A percentile compares a stretch with the other conserved stretches of the same genome.
phyloP scores from a whole-genome alignment of 2,113 vertebrate genomes.

The Salminus brasiliensis region DNA sequence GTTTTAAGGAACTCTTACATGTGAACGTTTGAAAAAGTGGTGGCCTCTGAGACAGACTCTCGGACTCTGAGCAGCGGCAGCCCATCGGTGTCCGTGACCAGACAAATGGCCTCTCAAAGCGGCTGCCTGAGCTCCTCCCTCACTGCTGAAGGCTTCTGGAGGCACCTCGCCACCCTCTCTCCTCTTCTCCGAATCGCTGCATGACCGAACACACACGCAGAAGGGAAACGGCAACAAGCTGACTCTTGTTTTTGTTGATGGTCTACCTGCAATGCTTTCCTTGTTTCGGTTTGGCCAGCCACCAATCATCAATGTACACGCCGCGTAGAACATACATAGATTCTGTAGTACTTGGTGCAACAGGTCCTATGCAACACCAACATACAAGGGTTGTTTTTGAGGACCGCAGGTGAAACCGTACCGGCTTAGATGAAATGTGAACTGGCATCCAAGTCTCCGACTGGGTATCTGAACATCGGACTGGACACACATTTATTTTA shows the following conservation, averaged over 20 bases:
- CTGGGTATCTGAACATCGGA: constrained; percentile 2
- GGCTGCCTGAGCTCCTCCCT: background rate
- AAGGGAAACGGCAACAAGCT: constrained; percentile 40
- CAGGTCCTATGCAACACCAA: constrained; percentile 75
- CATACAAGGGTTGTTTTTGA: background rate
- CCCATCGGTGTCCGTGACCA: constrained; percentile 7
- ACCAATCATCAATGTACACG: constrained; percentile 46
- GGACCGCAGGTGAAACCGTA: constrained; percentile 22
- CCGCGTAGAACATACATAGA: constrained; percentile 49
- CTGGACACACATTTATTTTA: background rate
- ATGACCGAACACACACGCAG: constrained; percentile 61
- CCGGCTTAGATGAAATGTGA: background rate
- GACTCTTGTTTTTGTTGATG: background rate
- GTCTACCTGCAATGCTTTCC: constrained; percentile 26
- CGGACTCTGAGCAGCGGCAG: constrained; percentile 10
- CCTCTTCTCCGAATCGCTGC: constrained; percentile 65
- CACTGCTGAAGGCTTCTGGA: constrained; percentile 22
- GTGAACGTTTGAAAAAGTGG: background rate
- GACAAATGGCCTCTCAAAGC: background rate
- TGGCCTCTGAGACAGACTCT: constrained; percentile 10
- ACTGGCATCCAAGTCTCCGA: background rate
- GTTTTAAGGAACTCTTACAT: background rate
- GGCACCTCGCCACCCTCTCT: constrained; percentile 55
- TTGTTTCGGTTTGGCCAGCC: constrained; percentile 19
- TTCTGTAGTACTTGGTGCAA: constrained; percentile 63